Conservation (phyloP, 2,113 vertebrate genomes). For the Anas platyrhynchos region DNA sequence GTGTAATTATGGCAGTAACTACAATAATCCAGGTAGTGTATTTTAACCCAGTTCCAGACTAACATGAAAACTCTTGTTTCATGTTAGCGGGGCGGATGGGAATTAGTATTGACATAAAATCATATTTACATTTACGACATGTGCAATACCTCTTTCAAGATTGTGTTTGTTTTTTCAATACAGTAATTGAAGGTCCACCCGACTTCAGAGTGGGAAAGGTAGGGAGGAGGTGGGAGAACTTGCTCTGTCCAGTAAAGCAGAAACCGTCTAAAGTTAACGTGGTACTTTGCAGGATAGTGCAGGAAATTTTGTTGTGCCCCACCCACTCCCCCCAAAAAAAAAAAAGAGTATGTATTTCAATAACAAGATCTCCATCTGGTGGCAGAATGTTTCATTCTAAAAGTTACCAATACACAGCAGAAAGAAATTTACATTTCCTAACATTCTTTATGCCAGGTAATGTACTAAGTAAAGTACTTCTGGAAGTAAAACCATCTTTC, state of each 20-base stretch:
- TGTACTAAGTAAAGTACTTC: not conserved
- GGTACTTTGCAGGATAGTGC: fast-evolving
- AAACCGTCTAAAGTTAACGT: not conserved
- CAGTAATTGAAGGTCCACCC: not conserved
- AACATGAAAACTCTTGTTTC: not conserved
- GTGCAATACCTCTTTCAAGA: not conserved
- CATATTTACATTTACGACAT: not conserved
- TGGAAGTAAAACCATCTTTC: not conserved
- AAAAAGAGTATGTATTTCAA: not conserved
- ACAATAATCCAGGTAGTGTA: not conserved
- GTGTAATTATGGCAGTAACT: not conserved
- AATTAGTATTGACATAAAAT: not conserved
- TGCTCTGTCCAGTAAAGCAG: not conserved
- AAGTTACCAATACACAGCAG: not conserved
- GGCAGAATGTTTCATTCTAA: not conserved
- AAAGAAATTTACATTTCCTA: not conserved
- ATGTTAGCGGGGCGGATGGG: too few species aligned
- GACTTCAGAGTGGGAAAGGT: not conserved
- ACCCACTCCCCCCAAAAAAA: too few species aligned
- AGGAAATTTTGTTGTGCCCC: not conserved
- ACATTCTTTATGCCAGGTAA: not conserved
- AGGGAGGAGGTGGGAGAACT: not conserved
- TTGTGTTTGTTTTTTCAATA: not conserved
- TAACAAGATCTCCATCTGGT: slow-evolving; percentile 44
- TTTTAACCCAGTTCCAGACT: not conserved